phyloP scores from a whole-genome alignment of 1,140 invertebrate species.

The Cyclina sinensis region DNA sequence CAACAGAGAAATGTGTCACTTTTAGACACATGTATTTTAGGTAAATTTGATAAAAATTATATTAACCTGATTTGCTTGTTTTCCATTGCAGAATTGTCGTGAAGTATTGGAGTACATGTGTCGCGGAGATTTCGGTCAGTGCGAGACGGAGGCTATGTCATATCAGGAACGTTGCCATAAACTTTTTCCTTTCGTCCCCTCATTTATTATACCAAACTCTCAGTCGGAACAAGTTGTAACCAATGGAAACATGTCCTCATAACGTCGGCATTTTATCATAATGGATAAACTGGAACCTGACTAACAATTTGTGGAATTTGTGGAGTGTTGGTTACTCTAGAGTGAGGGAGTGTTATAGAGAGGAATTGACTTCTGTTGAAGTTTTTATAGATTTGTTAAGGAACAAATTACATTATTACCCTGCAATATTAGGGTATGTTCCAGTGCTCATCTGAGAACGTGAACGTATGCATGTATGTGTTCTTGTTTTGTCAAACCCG shows the following conservation, averaged over 20 bases:
- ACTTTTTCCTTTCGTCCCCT: slow-evolving; percentile 89
- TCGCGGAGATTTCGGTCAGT: slow-evolving; percentile 92
- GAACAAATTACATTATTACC: no score
- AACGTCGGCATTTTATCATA: slow-evolving; percentile 5
- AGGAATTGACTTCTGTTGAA: slow-evolving; percentile 10
- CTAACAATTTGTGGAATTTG: background rate
- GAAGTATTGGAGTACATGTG: slow-evolving; percentile 92
- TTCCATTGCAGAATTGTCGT: slow-evolving; percentile 90
- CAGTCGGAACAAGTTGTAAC: slow-evolving; percentile 75
- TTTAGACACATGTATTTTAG: no score
- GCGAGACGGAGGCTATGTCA: slow-evolving; percentile 90
- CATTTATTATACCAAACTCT: slow-evolving; percentile 81
- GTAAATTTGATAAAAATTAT: no score
- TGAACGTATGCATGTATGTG: background rate
- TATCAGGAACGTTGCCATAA: slow-evolving; percentile 91
- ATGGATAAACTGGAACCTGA: background rate
- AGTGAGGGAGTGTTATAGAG: background rate
- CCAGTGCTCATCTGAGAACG: background rate
- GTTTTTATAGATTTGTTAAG: background rate
- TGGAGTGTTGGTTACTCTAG: background rate
- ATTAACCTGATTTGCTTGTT: slow-evolving; percentile 25
- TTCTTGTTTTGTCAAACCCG: background rate
- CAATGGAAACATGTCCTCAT: slow-evolving; percentile 77
- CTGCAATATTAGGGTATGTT: background rate
- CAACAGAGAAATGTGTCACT: no score